Percentiles rank a stretch among this genome's conserved stretches.
These are phyloP conservation scores for Theretra japonica DNA, from an alignment of 2,888 invertebrate species.

Conservation along the genomic window DNA sequence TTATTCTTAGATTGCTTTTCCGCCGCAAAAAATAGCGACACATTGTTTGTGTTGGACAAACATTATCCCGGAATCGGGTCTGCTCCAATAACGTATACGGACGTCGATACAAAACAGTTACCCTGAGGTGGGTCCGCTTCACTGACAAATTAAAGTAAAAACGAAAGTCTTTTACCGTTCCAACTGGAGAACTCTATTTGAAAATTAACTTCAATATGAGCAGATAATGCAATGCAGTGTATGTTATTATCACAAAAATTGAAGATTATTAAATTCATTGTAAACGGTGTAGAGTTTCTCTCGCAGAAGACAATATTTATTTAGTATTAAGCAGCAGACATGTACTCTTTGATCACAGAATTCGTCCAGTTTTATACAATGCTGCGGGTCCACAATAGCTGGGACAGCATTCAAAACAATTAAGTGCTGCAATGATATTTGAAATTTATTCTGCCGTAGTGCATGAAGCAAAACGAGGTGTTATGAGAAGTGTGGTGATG, in stretches of 20 bases:
- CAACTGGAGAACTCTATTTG: background rate
- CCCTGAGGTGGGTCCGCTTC: constrained; percentile 31
- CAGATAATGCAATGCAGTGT: background rate
- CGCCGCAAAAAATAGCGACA: constrained; percentile 52
- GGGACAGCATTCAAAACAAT: background rate
- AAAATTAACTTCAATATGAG: background rate
- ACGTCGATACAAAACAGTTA: constrained; percentile 33
- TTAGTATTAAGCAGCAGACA: no score
- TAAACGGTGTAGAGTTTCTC: no score
- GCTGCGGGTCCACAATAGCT: background rate
- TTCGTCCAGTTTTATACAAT: background rate
- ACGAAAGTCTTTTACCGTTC: constrained; percentile 24
- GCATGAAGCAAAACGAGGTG: constrained; percentile 11
- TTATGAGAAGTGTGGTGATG: constrained; percentile 10
- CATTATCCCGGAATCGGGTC: constrained; percentile 52
- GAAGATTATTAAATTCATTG: no score
- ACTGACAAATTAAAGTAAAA: constrained; percentile 30
- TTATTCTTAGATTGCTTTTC: constrained; percentile 58
- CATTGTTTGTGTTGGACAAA: constrained; percentile 55
- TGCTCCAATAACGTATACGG: constrained; percentile 47
- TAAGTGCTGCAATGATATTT: background rate
- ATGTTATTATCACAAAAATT: background rate
- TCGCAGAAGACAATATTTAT: no score
- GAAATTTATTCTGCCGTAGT: constrained; percentile 5
- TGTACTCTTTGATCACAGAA: background rate